Base-by-base conservation (phyloP, 1,140 invertebrate species). In the Drosophila ananassae region DNA sequence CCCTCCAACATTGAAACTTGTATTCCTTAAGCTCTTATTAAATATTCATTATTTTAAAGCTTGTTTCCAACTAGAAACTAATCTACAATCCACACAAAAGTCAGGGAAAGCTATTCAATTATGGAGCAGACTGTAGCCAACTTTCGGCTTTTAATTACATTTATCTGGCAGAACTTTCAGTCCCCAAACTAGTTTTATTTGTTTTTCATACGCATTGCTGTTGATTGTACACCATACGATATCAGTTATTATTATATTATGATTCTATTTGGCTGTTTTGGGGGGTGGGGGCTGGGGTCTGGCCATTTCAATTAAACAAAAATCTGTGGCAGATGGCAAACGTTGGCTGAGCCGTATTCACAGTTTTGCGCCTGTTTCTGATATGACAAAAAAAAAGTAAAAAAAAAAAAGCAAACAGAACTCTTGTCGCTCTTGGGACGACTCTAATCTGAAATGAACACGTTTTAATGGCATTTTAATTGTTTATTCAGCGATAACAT, bases 101-200 rank as follows among this genome's bases (percentile, higher is more conserved):
- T 39, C 2, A 21, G 4, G 24, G 5, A 21, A 17, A 41, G 13
- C 12, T 41, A 21, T 21, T 46, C 41, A 46, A 24, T 8, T 12
- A 68, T 48, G 51, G 4, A 10, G 8, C 17, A 24, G 24, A 69
- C 63, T 56, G 66, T 68, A 13, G 39, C 55, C 58, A 63, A 64
- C 73, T 68, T 76, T 77, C 78, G 61, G 61, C 82, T 82, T 85
- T 85, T 85, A 85, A 87, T 85, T 85, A 85, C 83, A 85, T 85
- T 85, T 87, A 85, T 85, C 82, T 85, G 68, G 62, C 47, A 61
- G 76, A 87, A 85, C 64, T 69, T 85, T 85, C 59, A 59, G 79
- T 41, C 44, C 63, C 75, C 60, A 67, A 73, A 77, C 82, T 85
- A 84, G 80, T 71, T 84, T 75, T 58, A 46, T 76, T 50, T 58